Conservation (phyloP, 2,888 invertebrate genomes). For the Cordilura impudica region DNA sequence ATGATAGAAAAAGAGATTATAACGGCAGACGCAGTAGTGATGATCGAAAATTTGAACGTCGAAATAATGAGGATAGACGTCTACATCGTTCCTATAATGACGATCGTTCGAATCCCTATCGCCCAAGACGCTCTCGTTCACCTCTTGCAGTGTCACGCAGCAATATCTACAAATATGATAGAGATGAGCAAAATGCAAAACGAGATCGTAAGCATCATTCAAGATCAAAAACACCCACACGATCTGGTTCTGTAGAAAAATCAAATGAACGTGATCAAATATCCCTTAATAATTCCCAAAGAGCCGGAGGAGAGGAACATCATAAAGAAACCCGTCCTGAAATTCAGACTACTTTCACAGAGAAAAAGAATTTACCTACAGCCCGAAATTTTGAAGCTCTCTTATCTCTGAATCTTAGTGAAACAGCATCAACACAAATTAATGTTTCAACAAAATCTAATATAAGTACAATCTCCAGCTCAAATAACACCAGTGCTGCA, state of each 20-base stretch:
- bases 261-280: conserved; percentile 4
- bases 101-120: conserved; percentile 46
- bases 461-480: conserved; percentile 49
- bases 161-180: conserved; percentile 32
- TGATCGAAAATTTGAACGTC: conserved; percentile 46
- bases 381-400: conserved; percentile 67
- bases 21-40: conserved; percentile 43
- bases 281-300: conserved; percentile 15
- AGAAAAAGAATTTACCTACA: conserved; percentile 48
- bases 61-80: conserved; percentile 49
- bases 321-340: conserved; percentile 9
- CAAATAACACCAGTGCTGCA: conserved; percentile 45
- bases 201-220: conserved; percentile 50
- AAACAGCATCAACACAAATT: conserved; percentile 74
- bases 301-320: conserved; percentile 29
- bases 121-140: conserved; percentile 63
- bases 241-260: conserved; percentile 63
- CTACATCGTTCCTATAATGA: conserved; percentile 56
- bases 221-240: conserved; percentile 36
- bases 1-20: conserved; percentile 54
- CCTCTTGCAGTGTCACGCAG: conserved; percentile 32
- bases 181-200: not conserved
- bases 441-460: conserved; percentile 69
- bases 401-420: conserved; percentile 69
- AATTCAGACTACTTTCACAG: conserved; percentile 11